Conservation (phyloP, 2,888 invertebrate species). For the Herminia tarsipennalis region DNA sequence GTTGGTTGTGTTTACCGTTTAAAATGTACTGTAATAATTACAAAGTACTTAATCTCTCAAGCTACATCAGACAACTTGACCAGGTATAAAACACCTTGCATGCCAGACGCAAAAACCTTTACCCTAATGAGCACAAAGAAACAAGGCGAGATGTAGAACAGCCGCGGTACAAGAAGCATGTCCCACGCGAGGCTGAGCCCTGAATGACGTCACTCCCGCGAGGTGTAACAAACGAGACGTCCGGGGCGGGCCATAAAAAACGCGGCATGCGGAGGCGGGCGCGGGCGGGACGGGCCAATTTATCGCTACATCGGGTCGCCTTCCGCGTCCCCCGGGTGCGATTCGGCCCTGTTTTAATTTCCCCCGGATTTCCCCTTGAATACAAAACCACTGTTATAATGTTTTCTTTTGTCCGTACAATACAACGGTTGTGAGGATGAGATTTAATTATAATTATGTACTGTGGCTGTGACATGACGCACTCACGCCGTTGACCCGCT, state of each 20-base stretch:
- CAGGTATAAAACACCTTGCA: too few relatives aligned
- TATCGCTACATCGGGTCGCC: constrained; percentile 53
- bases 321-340: constrained; percentile 42
- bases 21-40: too few relatives aligned
- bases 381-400: constrained; percentile 47
- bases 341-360: constrained; percentile 55
- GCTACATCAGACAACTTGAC: background rate
- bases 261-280: constrained; percentile 12
- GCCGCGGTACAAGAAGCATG: background rate
- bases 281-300: constrained; percentile 41
- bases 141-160: too few relatives aligned
- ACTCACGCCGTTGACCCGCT: too few relatives aligned
- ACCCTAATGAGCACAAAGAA: background rate
- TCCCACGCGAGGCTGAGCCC: constrained; percentile 2
- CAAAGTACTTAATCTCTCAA: background rate
- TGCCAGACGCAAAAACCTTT: background rate
- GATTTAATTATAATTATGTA: constrained; percentile 19
- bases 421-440: constrained; percentile 13
- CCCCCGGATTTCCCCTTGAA: constrained; percentile 46
- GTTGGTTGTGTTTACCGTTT: too few relatives aligned
- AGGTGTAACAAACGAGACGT: constrained; percentile 32
- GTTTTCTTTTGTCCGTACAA: constrained; percentile 34
- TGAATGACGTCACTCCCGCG: constrained; percentile 23
- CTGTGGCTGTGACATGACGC: too few relatives aligned
- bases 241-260: constrained; percentile 36